Evolutionary conservation across 2,797 vertebrate species (phyloP).

Genomic region (Chloroceryle amazona): DNA sequence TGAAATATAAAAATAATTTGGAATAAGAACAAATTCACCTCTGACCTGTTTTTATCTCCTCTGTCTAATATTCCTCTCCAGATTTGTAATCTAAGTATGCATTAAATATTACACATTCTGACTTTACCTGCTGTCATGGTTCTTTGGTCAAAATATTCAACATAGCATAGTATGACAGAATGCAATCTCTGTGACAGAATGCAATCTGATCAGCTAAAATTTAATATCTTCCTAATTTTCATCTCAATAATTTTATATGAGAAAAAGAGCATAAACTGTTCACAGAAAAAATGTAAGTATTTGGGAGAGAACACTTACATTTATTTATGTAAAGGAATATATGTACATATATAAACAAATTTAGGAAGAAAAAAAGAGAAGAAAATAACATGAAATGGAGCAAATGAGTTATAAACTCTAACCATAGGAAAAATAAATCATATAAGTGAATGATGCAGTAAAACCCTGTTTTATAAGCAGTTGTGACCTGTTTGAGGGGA

Average conservation of each 20-base stretch:
- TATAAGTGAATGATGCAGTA: background rate
- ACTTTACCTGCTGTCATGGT: background rate
- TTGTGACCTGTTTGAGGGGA: constrained; percentile 38
- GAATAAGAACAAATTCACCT: background rate
- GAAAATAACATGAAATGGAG: constrained; percentile 12
- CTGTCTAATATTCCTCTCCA: background rate
- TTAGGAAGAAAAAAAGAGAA: background rate
- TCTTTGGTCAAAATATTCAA: background rate
- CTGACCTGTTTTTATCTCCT: background rate
- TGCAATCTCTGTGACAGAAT: background rate
- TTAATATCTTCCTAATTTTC: background rate
- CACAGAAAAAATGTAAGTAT: background rate
- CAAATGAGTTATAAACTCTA: constrained; percentile 16
- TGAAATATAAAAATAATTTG: background rate
- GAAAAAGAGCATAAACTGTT: background rate
- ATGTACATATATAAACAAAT: background rate
- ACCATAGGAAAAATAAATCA: constrained; percentile 23
- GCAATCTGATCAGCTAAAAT: background rate
- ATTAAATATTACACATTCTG: background rate
- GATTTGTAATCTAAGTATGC: background rate
- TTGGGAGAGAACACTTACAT: background rate
- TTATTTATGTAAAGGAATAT: constrained; percentile 13
- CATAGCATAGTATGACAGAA: background rate
- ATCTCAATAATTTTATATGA: background rate
- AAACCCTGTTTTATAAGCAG: constrained; percentile 45